Evolutionary conservation across 2,113 vertebrate genomes (phyloP), one percentile per base, ranked within the genome.

Genomic region (Bubo blakistoni): DNA sequence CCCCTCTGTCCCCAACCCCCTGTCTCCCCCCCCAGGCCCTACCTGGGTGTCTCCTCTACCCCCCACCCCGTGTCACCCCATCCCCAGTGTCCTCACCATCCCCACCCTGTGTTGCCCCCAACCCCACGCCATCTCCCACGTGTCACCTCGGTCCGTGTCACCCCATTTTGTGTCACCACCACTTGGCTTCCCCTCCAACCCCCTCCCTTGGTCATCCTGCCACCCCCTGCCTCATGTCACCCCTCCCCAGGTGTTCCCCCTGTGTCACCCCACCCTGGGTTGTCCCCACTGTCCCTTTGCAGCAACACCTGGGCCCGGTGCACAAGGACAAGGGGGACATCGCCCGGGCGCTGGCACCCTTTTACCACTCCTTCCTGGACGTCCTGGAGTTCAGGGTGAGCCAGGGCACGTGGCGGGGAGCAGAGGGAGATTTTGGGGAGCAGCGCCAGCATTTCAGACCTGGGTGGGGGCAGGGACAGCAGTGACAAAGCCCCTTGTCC

Each of bases 311-410:
- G 95, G 98, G 97, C 27, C 96, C 85, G 44, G 98, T 99, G 69
- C 99, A 99, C 95, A 98, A 98, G 91, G 99, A 99, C 88, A 99
- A 99, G 91, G 81, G 98, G 7, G 98, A 98, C 38, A 98, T 99
- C 34, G 81, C 98, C 93, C 90, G 97, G 52, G 96, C 59, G 6
- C 97, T 99, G 47, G 79, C 82, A 21, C 98, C 96, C 88, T 99
- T 98, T 94, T 99, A 99, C 55, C 98, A 99, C 69, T 98, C 99
- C 26, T 99, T 99, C 97, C 97, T 99, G 92, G 99, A 99, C n/a
- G 98, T 99, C 86, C 98, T 99, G 96, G 99, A 99, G 96, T 99
- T 99, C 98, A 98, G 99, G 98, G 99, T 99, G 91, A 99, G 97
- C 49, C 19, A n/a, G 89, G 19, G 58, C 7, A 2, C 51, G 4